Percentiles rank a stretch among this genome's conserved stretches.
These are phyloP conservation scores for Leptinotarsa haldemani DNA, from an alignment of 2,888 invertebrate genomes.

Conservation along the genomic window DNA sequence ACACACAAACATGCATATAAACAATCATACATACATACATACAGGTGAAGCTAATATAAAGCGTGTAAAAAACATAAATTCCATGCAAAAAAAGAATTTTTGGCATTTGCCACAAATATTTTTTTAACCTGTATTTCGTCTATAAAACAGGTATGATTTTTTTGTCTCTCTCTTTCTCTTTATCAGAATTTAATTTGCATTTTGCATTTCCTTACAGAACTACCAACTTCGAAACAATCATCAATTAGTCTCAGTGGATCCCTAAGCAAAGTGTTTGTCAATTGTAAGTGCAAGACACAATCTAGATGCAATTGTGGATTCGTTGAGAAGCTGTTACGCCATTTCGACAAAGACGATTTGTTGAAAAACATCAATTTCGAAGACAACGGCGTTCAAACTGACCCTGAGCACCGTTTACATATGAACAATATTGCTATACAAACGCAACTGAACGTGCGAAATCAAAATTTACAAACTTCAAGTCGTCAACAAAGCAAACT, in stretches of 20 bases:
- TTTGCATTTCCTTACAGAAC: slow-evolving; percentile 17
- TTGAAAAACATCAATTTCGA: slow-evolving; percentile 13
- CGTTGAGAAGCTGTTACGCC: slow-evolving; percentile 46
- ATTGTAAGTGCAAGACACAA: slow-evolving; percentile 40
- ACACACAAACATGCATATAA: too few relatives aligned
- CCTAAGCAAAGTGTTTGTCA: slow-evolving; percentile 37
- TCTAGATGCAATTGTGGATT: slow-evolving; percentile 43
- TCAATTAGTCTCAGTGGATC: slow-evolving; percentile 28
- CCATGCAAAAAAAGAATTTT: too few relatives aligned
- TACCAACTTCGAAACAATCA: slow-evolving; percentile 20
- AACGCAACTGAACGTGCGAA: slow-evolving; percentile 5
- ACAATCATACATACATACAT: too few relatives aligned
- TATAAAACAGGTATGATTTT: too few relatives aligned
- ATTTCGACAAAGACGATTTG: slow-evolving; percentile 36
- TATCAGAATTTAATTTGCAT: not conserved
- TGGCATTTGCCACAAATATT: too few relatives aligned
- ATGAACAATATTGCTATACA: slow-evolving; percentile 18
- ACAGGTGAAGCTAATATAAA: too few relatives aligned
- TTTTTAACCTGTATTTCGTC: too few relatives aligned
- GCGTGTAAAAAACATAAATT: too few relatives aligned
- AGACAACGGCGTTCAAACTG: slow-evolving; percentile 27
- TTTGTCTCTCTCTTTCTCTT: not conserved
- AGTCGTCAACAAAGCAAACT: slow-evolving; percentile 7
- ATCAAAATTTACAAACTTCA: slow-evolving; percentile 12
- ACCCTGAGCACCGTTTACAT: not conserved